Conservation (phyloP, 1,140 invertebrate species). For the Drosophila hydei region DNA sequence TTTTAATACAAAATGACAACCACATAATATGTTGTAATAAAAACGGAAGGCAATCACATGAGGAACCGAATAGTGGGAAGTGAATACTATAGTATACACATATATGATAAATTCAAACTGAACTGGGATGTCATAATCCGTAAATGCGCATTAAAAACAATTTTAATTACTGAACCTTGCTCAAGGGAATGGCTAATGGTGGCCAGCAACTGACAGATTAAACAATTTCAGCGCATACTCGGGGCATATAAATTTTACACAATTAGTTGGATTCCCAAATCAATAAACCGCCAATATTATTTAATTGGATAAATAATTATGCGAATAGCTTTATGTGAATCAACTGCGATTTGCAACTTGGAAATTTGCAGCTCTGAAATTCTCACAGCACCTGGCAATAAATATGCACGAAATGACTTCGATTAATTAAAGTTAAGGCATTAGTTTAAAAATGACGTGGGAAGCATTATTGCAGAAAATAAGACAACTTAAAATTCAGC, state of each 20-base stretch:
- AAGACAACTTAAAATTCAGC: slow-evolving; percentile 51
- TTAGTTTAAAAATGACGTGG: slow-evolving; percentile 67
- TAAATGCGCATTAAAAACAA: slow-evolving; percentile 71
- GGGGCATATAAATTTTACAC: not conserved
- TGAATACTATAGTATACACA: slow-evolving; percentile 13
- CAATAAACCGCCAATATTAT: slow-evolving; percentile 4
- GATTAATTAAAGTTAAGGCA: slow-evolving; percentile 67
- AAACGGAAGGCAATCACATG: slow-evolving; percentile 27
- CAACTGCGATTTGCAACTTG: slow-evolving; percentile 21
- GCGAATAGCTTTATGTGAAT: not conserved
- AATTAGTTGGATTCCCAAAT: too few relatives aligned
- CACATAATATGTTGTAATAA: slow-evolving; percentile 81
- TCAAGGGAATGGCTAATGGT: slow-evolving; percentile 43
- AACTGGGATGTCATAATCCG: slow-evolving; percentile 75
- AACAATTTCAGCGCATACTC: slow-evolving; percentile 27
- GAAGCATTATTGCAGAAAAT: slow-evolving; percentile 56
- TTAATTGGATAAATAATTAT: not conserved
- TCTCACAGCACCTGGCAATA: slow-evolving; percentile 52
- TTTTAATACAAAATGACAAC: slow-evolving; percentile 77
- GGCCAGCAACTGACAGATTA: slow-evolving; percentile 11
- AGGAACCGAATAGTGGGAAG: slow-evolving; percentile 8
- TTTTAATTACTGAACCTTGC: slow-evolving; percentile 78
- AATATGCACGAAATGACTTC: slow-evolving; percentile 51
- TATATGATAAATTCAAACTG: slow-evolving; percentile 6
- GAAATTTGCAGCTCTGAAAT: slow-evolving; percentile 32